Evolutionary conservation across 2,113 vertebrate genomes (phyloP).

Genomic region (Lanius collurio): DNA sequence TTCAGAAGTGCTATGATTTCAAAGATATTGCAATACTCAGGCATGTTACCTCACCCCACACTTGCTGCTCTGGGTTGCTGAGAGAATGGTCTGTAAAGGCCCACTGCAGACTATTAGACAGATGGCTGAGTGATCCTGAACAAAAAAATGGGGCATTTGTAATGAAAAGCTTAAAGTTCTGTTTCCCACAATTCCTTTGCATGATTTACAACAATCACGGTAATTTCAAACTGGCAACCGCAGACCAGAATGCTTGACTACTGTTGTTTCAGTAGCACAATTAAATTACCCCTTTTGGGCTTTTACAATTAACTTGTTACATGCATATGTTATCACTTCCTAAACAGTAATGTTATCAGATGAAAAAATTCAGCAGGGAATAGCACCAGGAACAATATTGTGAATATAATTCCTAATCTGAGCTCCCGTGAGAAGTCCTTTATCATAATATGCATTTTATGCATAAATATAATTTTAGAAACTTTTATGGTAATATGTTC

Average conservation of each 20-base stretch:
- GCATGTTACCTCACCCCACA: not conserved
- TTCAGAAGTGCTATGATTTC: not conserved
- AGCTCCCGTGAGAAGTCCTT: not conserved
- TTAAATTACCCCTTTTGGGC: not conserved
- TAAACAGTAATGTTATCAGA: not conserved
- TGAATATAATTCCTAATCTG: not conserved
- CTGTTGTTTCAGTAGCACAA: constrained; percentile 3
- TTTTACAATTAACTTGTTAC: constrained; percentile 32
- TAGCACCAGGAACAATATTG: not conserved
- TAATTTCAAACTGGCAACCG: not conserved
- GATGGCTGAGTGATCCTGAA: not conserved
- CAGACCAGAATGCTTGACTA: not conserved
- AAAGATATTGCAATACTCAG: not conserved
- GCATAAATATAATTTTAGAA: not conserved
- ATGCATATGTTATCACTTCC: constrained; percentile 29
- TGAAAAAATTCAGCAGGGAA: constrained; percentile 11
- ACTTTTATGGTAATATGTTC: not conserved
- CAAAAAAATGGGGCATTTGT: not conserved
- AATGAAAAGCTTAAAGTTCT: constrained; percentile 14
- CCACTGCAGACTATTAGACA: not conserved
- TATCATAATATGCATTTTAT: not conserved
- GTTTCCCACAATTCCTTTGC: not conserved
- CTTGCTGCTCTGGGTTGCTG: not conserved
- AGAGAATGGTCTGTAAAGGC: not conserved
- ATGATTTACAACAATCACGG: not conserved